A percentile compares a stretch with the other conserved stretches of the same genome.
phyloP scores from a whole-genome alignment of 2,888 invertebrate species.

The Folsomia candida region DNA sequence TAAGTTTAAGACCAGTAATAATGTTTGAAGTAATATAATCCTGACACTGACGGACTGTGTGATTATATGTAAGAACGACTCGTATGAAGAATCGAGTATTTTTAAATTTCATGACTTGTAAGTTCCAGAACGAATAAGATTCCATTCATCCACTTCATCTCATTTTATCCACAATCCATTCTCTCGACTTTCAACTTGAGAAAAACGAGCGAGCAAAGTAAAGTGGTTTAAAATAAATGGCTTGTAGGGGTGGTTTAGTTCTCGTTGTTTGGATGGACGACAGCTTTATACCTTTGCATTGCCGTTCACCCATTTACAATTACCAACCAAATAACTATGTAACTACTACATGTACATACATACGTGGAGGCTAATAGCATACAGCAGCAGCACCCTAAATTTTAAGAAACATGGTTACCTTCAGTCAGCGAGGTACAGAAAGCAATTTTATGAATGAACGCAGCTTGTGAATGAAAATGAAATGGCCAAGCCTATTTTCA shows the following conservation, averaged over 20 bases:
- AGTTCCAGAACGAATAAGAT: background rate
- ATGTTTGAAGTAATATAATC: background rate
- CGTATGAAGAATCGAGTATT: too few relatives aligned
- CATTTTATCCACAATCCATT: background rate
- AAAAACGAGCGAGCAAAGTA: background rate
- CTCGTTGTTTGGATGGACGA: background rate
- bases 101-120: background rate
- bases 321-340: too few relatives aligned
- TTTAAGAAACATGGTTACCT: slow-evolving; percentile 12
- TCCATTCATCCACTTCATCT: background rate
- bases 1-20: background rate
- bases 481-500: slow-evolving; percentile 44
- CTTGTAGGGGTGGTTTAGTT: too few relatives aligned
- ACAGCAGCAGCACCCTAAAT: background rate
- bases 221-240: background rate
- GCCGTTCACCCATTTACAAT: slow-evolving; percentile 5
- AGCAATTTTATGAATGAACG: slow-evolving; percentile 31
- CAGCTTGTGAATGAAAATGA: slow-evolving; percentile 46
- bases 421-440: background rate
- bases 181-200: background rate
- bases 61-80: background rate
- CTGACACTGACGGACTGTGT: background rate
- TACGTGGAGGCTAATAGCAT: too few relatives aligned
- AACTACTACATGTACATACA: background rate
- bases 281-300: background rate